Percentiles rank a stretch among this genome's conserved stretches.
Conservation (phyloP, 2,113 vertebrate species). For the Phalacrocorax carbo region DNA sequence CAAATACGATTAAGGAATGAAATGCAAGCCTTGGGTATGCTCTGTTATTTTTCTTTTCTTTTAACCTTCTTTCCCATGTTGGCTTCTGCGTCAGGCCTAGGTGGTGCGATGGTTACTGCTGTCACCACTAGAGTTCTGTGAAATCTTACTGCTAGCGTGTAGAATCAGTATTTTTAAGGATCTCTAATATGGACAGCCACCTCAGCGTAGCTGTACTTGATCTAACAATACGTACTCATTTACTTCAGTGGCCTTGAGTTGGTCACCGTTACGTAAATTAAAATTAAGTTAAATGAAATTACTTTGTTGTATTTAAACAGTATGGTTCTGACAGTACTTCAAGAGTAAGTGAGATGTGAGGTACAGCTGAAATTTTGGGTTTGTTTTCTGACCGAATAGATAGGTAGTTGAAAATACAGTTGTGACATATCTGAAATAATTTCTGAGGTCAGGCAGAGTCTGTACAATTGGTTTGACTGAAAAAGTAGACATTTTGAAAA, state of each 20-base stretch:
- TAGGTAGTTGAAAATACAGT: background rate
- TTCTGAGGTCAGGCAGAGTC: background rate
- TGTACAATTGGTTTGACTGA: background rate
- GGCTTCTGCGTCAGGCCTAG: background rate
- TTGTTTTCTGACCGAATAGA: background rate
- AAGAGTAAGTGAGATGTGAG: background rate
- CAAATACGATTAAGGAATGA: background rate
- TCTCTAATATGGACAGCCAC: background rate
- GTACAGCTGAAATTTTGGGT: background rate
- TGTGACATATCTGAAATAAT: background rate
- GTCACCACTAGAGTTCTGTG: background rate
- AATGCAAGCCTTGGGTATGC: background rate
- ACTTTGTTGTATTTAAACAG: background rate
- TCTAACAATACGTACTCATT: background rate
- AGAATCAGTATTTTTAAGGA: slow-evolving; percentile 35
- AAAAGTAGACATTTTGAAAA: background rate
- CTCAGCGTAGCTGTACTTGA: background rate
- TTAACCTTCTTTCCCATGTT: background rate
- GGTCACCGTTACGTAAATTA: background rate
- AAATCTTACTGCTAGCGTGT: background rate
- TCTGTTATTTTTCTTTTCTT: background rate
- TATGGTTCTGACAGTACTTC: background rate
- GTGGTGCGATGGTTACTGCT: background rate
- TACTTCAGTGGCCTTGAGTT: background rate
- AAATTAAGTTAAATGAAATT: background rate